Evolutionary conservation across 2,113 vertebrate genomes (phyloP).

Genomic region (Microtus ochrogaster): DNA sequence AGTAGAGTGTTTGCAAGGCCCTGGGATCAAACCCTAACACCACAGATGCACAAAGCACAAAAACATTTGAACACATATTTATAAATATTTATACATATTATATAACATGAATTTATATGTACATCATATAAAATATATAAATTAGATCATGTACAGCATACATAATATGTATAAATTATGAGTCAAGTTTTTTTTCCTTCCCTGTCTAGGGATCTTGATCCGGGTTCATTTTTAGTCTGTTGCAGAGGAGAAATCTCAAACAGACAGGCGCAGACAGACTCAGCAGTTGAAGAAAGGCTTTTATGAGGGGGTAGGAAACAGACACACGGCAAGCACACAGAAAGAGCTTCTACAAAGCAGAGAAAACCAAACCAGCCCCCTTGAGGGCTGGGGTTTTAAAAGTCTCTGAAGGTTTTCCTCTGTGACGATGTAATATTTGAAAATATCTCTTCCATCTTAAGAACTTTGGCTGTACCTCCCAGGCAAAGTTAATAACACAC

Average conservation of each 20-base stretch:
- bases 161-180: neutral
- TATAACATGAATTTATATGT: neutral
- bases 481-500: neutral
- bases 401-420: neutral
- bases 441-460: neutral
- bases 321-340: neutral
- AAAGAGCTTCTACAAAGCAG: neutral
- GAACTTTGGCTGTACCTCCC: neutral
- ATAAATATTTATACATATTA: neutral
- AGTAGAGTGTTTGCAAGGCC: neutral
- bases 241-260: neutral
- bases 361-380: neutral
- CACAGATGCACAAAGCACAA: neutral
- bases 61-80: neutral
- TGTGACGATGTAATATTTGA: neutral
- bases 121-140: neutral
- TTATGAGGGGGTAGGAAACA: neutral
- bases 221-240: neutral
- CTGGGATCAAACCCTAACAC: neutral
- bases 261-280: neutral
- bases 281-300: neutral
- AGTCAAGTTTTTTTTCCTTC: neutral
- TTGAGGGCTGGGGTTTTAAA: neutral
- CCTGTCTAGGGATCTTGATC: neutral
- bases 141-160: neutral